Evolutionary conservation across 2,113 vertebrate genomes (phyloP).

Genomic region (Gadus macrocephalus): DNA sequence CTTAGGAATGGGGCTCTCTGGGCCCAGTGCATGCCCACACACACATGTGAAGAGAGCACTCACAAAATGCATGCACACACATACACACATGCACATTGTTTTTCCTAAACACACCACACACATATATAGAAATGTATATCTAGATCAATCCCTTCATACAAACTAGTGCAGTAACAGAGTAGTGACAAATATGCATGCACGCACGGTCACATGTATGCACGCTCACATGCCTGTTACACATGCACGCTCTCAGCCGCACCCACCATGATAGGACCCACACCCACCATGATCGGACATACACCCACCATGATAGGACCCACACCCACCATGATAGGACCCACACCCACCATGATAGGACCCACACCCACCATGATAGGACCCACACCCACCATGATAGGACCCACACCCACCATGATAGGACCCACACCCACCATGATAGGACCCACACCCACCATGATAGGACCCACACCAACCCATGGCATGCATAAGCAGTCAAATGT

Average conservation of each 20-base stretch:
- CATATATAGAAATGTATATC: no score
- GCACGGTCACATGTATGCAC: background rate
- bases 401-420: conserved; percentile 3
- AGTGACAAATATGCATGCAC: background rate
- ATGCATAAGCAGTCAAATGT: conserved; percentile 20
- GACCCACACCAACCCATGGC: background rate
- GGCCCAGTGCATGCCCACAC: background rate
- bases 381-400: conserved; percentile 1
- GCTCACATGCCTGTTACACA: background rate
- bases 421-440: no score
- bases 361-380: background rate
- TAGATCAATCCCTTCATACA: no score
- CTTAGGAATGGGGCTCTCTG: background rate
- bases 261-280: conserved; percentile 1
- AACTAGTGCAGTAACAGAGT: no score
- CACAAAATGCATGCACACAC: conserved; percentile 3
- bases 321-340: background rate
- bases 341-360: no score
- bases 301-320: no score
- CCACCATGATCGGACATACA: background rate
- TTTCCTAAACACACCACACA: background rate
- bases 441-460: background rate
- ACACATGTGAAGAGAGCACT: background rate
- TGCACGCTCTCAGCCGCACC: background rate
- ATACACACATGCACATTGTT: conserved; percentile 12